Base-by-base conservation (phyloP, 2,888 invertebrate genomes). In the Dolichomitus sp. region DNA sequence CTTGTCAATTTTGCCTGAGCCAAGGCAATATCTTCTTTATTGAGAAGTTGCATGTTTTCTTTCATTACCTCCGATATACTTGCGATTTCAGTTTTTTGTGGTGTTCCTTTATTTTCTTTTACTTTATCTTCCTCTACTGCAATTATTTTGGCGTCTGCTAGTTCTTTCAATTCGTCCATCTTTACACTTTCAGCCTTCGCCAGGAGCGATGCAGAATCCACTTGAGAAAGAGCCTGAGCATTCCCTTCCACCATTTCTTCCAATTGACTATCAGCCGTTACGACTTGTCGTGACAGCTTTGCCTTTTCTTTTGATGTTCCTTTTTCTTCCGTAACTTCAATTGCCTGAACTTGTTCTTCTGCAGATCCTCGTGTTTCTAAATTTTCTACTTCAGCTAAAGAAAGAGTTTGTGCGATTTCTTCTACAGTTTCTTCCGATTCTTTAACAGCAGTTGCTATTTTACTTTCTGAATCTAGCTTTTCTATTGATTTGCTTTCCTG, bases 61-160 rank as follows among this genome's bases (percentile, higher is more conserved):
- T 54, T 27, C 48, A 0, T 59, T 14, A 12, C 17, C 59, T 59
- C 27, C 33, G 48, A 19, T 27, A 59, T 33, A 9, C 30, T 33
- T 14, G 30, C 50, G 17, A n/a, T 12, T 6, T 27, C 50, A 2
- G 33, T 33, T 37, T 59, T 23, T 14, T 7, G 11, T 12, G 27
- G 11, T 17, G 27, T 0, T 33, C 17, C 37, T 2, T 27, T 19
- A 27, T 45, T 7, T 73, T 11, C 74, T 72, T 59, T 59, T 9
- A 65, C 63, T 61, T 81, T 54, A 72, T 82, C 68, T 68, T 83
- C 70, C 19, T 84, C 69, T 7, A 27, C 17, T 30, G 45, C 57
- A 33, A 66, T 65, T 37, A 76, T 63, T 9, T 66, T 48, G 45
- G 79, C 30, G 40, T 74, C 66, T 14, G 14, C 33, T 45, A 69